Percentiles rank a stretch among this genome's conserved stretches.
Evolutionary conservation across 2,888 invertebrate genomes (phyloP).

Genomic region (Xylocampa areola): DNA sequence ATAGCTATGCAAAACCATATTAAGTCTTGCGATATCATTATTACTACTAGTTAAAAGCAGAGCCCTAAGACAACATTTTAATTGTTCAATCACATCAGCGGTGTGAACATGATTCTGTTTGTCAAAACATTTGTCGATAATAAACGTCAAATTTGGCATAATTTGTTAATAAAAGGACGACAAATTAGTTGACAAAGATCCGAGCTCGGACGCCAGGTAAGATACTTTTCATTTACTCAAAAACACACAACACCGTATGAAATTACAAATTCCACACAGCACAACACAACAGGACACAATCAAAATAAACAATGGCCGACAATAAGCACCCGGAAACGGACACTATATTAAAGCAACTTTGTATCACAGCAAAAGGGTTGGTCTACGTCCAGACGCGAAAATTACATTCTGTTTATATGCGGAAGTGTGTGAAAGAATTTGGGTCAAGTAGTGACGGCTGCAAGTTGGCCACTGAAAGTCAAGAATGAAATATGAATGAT

Average conservation of each 20-base stretch:
- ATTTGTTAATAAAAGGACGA: no score
- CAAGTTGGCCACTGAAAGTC: slow-evolving; percentile 19
- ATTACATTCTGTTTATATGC: slow-evolving; percentile 34
- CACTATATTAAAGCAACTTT: slow-evolving; percentile 3
- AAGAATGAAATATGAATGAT: no score
- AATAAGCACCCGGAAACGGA: background rate
- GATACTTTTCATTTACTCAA: background rate
- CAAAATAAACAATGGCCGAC: slow-evolving; percentile 7
- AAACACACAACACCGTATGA: background rate
- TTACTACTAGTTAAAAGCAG: no score
- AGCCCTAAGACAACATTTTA: no score
- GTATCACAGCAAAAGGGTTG: background rate
- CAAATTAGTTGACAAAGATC: no score
- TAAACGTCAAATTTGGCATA: no score
- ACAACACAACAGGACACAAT: slow-evolving; percentile 7
- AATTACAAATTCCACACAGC: background rate
- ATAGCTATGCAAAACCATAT: no score
- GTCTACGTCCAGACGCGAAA: slow-evolving; percentile 17
- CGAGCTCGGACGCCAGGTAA: no score
- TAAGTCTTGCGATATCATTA: no score
- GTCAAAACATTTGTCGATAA: no score
- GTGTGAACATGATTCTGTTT: no score
- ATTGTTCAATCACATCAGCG: no score
- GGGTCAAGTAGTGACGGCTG: slow-evolving; percentile 12
- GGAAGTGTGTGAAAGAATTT: slow-evolving; percentile 29